Conservation (phyloP, 2,888 invertebrate genomes). For the Drosophila multiciliata region DNA sequence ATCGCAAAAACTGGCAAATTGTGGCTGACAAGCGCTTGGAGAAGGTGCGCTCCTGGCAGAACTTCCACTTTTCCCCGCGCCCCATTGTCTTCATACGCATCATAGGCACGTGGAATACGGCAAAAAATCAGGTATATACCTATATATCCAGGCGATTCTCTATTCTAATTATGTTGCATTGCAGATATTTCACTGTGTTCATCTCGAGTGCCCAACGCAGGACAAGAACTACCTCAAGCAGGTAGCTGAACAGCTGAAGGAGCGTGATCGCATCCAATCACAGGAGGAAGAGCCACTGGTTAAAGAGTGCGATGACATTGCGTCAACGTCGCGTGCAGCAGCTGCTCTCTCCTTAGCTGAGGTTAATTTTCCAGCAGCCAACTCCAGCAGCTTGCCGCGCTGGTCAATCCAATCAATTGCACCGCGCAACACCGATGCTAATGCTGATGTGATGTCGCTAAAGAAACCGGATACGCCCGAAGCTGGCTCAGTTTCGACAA, state of each 20-base stretch:
- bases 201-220: conserved; percentile 97
- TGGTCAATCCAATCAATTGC: conserved; percentile 16
- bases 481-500: conserved; percentile 23
- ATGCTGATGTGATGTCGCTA: not conserved
- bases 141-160: not conserved
- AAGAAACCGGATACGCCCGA: conserved; percentile 13
- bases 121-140: conserved; percentile 94
- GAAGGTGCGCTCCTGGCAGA: conserved; percentile 97
- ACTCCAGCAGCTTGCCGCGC: conserved; percentile 14
- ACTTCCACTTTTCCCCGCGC: conserved; percentile 92
- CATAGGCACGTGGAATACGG: conserved; percentile 98
- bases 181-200: conserved; percentile 98
- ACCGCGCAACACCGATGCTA: conserved; percentile 1
- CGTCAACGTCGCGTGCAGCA: conserved; percentile 48
- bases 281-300: not conserved
- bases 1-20: conserved; percentile 96
- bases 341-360: conserved; percentile 20
- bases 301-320: conserved; percentile 38
- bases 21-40: conserved; percentile 95
- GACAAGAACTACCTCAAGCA: conserved; percentile 76
- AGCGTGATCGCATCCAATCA: conserved; percentile 13
- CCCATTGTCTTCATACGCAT: conserved; percentile 97
- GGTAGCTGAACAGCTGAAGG: conserved; percentile 54
- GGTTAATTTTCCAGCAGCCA: conserved; percentile 4
- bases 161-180: not conserved